phyloP scores from a whole-genome alignment of 2,113 vertebrate species.

The Prinia subflava region DNA sequence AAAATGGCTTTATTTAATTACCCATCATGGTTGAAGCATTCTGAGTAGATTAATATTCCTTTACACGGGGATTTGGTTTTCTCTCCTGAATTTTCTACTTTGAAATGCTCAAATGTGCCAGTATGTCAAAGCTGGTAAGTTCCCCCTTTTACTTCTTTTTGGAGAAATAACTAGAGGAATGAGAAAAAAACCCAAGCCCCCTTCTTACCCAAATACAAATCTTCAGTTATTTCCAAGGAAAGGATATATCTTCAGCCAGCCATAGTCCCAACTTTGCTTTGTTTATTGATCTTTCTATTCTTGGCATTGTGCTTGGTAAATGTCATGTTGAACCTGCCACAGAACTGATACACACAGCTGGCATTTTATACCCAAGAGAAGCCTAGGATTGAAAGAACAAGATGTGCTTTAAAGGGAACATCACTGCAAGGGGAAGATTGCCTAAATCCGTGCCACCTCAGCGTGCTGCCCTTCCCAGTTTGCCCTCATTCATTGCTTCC shows the following conservation, averaged over 20 bases:
- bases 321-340: not conserved
- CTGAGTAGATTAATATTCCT: not conserved
- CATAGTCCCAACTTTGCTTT: not conserved
- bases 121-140: not conserved
- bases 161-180: not conserved
- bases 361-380: conserved; percentile 28
- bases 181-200: not conserved
- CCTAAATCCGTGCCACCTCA: not conserved
- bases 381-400: not conserved
- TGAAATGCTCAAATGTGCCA: not conserved
- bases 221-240: not conserved
- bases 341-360: not conserved
- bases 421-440: not conserved
- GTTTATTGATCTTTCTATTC: conserved; percentile 6
- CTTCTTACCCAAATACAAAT: not conserved
- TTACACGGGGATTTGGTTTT: not conserved
- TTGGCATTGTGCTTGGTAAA: conserved; percentile 12
- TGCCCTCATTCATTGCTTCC: not conserved
- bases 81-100: not conserved
- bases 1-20: not conserved
- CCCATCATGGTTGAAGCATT: not conserved
- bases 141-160: not conserved
- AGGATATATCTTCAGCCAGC: not conserved
- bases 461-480: not conserved
- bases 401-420: not conserved